Conservation (phyloP, 1,140 invertebrate genomes). For the Saccostrea cuccullata region DNA sequence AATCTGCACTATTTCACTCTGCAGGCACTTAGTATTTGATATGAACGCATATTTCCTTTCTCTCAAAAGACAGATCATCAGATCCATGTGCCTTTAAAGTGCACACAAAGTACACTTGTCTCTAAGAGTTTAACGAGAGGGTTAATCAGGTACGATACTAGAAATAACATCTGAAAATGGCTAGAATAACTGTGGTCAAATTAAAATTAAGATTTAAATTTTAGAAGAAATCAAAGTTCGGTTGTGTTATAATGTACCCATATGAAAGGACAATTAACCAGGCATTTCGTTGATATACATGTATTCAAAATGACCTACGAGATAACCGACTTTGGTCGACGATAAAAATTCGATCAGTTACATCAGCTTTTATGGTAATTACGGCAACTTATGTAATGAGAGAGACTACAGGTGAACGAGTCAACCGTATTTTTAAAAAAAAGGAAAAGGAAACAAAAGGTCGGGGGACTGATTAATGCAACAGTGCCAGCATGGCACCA, state of each 20-base stretch:
- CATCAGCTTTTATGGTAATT: not conserved
- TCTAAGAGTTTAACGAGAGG: too few species aligned
- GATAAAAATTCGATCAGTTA: not conserved
- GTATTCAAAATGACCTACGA: not conserved
- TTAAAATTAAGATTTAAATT: too few species aligned
- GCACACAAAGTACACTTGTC: not conserved
- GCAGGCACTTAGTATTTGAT: not conserved
- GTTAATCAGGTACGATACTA: too few species aligned
- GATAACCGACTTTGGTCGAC: not conserved
- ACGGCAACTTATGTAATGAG: not conserved
- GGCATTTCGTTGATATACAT: not conserved
- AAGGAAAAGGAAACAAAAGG: not conserved
- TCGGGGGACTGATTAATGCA: not conserved
- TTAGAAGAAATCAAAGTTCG: too few species aligned
- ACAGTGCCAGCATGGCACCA: not conserved
- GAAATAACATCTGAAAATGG: too few species aligned
- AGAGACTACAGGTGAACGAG: not conserved
- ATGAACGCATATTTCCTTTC: not conserved
- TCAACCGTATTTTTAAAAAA: not conserved
- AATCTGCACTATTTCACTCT: slow-evolving; percentile 9
- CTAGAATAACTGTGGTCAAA: too few species aligned
- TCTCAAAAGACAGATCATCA: not conserved
- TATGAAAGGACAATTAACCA: too few species aligned
- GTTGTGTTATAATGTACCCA: too few species aligned
- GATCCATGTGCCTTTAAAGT: not conserved